phyloP scores from a whole-genome alignment of 1,140 invertebrate species.

The Drosophila simulans region DNA sequence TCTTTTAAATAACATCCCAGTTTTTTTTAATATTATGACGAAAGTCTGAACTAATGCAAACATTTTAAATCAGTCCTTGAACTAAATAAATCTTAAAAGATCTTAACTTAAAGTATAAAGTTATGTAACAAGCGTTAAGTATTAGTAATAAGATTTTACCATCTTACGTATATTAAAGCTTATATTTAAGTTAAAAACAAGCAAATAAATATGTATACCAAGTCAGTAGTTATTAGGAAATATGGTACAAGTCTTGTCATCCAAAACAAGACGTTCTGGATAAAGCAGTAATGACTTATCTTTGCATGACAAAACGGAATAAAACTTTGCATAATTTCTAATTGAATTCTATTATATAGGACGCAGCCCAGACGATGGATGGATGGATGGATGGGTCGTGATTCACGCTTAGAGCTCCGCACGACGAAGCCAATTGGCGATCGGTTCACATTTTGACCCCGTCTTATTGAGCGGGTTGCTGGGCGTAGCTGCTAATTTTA shows the following conservation, averaged over 20 bases:
- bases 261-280: not conserved
- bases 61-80: too few relatives aligned
- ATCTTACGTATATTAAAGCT: too few relatives aligned
- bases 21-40: too few relatives aligned
- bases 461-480: conserved; percentile 58
- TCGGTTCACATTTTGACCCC: conserved; percentile 74
- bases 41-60: too few relatives aligned
- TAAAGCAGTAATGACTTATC: not conserved
- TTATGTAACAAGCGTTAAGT: too few relatives aligned
- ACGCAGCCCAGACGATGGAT: conserved; percentile 36
- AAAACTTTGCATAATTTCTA: conserved; percentile 71
- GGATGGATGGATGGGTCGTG: conserved; percentile 17
- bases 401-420: conserved; percentile 20
- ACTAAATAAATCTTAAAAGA: too few relatives aligned
- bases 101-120: too few relatives aligned
- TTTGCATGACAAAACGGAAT: conserved; percentile 64
- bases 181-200: too few relatives aligned
- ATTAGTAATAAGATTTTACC: too few relatives aligned
- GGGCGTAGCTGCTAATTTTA: conserved; percentile 77
- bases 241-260: too few relatives aligned
- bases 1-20: too few relatives aligned
- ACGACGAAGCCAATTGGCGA: conserved; percentile 63
- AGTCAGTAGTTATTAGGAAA: not conserved
- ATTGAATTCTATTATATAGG: conserved; percentile 39
- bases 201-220: too few relatives aligned